Conservation (phyloP, 2,113 vertebrate genomes). For the Zosterops japonicus region DNA sequence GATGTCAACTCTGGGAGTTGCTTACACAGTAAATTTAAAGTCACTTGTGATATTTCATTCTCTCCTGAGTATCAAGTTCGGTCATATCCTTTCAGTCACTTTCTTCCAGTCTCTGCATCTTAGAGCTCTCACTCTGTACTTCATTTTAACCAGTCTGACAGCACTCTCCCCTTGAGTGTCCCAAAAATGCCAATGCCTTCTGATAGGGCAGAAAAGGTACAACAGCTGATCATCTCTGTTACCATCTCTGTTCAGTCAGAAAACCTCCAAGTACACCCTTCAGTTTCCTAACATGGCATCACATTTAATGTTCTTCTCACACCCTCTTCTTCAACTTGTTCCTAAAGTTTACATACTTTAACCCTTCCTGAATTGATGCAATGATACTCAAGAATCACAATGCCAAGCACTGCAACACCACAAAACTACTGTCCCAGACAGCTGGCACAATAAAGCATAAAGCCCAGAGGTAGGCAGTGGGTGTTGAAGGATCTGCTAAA, state of each 20-base stretch:
- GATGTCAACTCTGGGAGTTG: not conserved
- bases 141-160: not conserved
- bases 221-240: not conserved
- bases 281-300: not conserved
- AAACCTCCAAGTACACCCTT: not conserved
- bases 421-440: not conserved
- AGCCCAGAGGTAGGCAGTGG: not conserved
- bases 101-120: not conserved
- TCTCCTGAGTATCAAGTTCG: not conserved
- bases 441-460: not conserved
- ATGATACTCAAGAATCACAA: not conserved
- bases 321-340: not conserved
- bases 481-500: not conserved
- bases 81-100: not conserved
- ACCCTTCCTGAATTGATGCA: not conserved
- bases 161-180: not conserved
- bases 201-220: not conserved
- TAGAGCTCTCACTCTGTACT: not conserved
- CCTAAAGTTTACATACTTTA: not conserved
- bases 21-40: not conserved
- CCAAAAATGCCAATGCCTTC: not conserved
- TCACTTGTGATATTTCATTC: not conserved
- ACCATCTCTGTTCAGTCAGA: not conserved
- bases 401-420: rapidly evolving
- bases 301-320: not conserved